Evolutionary conservation across 2,797 vertebrate species (phyloP), one percentile per base, ranked within the genome.

Genomic region (Crocodylus rhombifer): DNA sequence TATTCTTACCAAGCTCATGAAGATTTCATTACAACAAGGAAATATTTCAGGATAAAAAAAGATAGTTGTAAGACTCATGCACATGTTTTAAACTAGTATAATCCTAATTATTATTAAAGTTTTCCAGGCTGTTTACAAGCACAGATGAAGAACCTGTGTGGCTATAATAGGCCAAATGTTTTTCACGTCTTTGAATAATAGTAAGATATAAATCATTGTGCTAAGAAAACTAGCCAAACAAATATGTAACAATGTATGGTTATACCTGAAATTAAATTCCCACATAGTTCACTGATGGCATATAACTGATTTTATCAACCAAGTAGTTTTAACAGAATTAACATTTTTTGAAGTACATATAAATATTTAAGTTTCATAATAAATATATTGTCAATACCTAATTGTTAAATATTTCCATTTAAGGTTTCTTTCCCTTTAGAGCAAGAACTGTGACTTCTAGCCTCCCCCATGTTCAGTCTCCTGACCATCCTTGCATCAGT

Each of bases 101-200:
- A 21, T 71, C 1, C 60, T 84, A 80, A n/a, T 60, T 18, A 62
- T 1, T 2, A 61, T 69, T 87, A 87, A 92, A 86, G 60, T 84
- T 0, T 0, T 84, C 3, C 5, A 83, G 0, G 0, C 79, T 42
- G 3, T 80, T 88, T 92, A 6, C 2, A 95, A 91, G 89, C 64
- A 83, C 2, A 77, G 87, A 26, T n/a, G 14, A 17, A 63, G 15
- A 80, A 60, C n/a, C 80, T 74, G 0, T 3, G 25, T 86, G 16
- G 6, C 88, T 91, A 89, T 65, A 92, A 84, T 94, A 84, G 80
- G 4, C 12, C 1, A 7, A 5, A 62, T 60, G 4, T 60, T 75
- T 71, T 93, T 85, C 42, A 83, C 51, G 26, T 20, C 2, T 65
- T 85, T 28, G 4, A 28, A 62, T 16, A 42, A 78, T 90, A 86